Evolutionary conservation across 2,888 invertebrate species (phyloP), one percentile per base, ranked within the genome.

Genomic region (Pristionchus exspectatus): DNA sequence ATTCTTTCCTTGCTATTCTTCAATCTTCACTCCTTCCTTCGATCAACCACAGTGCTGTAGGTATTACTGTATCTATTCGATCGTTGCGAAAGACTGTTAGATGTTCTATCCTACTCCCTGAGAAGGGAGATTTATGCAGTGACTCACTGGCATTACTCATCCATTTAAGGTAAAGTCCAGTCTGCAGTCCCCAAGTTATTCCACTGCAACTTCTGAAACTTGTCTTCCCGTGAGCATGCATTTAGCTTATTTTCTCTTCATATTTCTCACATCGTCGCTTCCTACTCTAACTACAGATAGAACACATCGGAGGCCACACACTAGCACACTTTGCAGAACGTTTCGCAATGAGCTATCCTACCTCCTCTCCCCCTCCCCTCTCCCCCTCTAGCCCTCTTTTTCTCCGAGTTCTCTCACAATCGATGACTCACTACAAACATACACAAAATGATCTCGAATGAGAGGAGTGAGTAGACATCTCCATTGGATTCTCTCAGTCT

Each of bases 351-450:
- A 18, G 44, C 44, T 50, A 81, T 81, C 81, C 50, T 77, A 27
- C n/a, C 81, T 54, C 81, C 16, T 33, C 69, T 18, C 5, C 72
- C 10, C 27, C 77, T 14, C 27, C 81, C 50, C 81, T 81, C 74
- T 38, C n/a, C 27, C 81, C 50, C 81, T 81, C 74, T 38, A 74
- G 74, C 33, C 38, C 69, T 72, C 69, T 77, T 77, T 77, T 81
- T n/a, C 81, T 81, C 50, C 44, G 38, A 44, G 24, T 81, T 27
- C 81, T 81, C 81, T 81, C 81, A 81, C 81, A 81, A 81, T 81
- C 81, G 81, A 81, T 81, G 81, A 81, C n/a, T 81, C 81, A 81
- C 50, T 81, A n/a, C 81, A 81, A 81, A 81, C 81, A 81, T 81
- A 81, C 74, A 77, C 74, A 77, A 77, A 74, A 81, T 81, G 81